phyloP scores from a whole-genome alignment of 2,797 vertebrate species.

The Lycodopsis pacificus region DNA sequence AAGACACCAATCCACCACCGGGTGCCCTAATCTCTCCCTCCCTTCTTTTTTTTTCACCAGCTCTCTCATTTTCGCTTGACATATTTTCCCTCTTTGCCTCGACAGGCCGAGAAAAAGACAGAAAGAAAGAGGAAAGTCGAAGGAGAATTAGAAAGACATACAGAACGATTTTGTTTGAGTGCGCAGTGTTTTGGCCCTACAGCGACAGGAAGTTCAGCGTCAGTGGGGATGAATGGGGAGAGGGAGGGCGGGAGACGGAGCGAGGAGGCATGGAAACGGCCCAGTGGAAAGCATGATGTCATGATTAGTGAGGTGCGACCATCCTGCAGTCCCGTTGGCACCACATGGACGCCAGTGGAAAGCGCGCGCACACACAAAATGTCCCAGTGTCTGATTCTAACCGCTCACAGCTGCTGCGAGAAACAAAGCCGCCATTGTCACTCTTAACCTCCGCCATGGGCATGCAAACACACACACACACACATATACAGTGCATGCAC shows the following conservation, averaged over 20 bases:
- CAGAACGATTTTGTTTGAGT: constrained; percentile 8
- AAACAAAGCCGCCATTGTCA: constrained; percentile 74
- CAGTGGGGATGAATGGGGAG: constrained; percentile 55
- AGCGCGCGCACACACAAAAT: constrained; percentile 35
- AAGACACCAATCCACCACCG: constrained; percentile 51
- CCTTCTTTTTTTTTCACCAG: constrained; percentile 44
- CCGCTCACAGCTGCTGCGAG: constrained; percentile 70
- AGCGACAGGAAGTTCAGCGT: constrained; percentile 68
- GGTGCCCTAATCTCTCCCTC: constrained; percentile 59
- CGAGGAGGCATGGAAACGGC: constrained; percentile 60
- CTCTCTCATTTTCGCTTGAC: constrained; percentile 39
- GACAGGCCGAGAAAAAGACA: constrained; percentile 17
- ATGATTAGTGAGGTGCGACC: constrained; percentile 80
- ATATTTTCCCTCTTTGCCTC: constrained; percentile 22
- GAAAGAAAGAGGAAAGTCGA: not conserved
- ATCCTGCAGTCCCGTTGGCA: constrained; percentile 76
- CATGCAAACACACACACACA: constrained; percentile 14
- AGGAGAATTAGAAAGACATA: constrained; percentile 7
- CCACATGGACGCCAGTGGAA: constrained; percentile 62
- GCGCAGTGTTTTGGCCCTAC: constrained; percentile 27
- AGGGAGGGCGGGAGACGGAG: constrained; percentile 51
- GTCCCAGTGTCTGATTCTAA: constrained; percentile 59
- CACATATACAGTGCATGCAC: constrained; percentile 8
- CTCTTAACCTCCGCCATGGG: constrained; percentile 36
- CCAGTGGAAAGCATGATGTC: constrained; percentile 82